Conservation (phyloP, 2,797 vertebrate species). For the Carduelis carduelis region DNA sequence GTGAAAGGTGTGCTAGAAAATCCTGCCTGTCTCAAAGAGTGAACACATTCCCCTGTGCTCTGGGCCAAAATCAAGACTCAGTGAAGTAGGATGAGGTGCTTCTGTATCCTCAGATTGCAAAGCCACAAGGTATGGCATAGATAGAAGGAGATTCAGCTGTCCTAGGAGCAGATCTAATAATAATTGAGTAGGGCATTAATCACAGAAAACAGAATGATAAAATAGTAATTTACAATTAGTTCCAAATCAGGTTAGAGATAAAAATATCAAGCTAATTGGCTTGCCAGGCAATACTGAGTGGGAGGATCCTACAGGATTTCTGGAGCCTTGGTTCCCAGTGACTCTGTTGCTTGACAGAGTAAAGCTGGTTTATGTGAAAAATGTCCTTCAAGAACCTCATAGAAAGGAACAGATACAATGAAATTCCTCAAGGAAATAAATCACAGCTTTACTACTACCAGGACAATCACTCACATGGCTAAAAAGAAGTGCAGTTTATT, state of each 20-base stretch:
- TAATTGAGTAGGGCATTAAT: conserved; percentile 56
- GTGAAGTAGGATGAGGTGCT: neutral
- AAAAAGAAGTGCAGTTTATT: neutral
- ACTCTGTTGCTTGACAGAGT: conserved; percentile 1
- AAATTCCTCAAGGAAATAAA: conserved; percentile 9
- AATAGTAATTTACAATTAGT: conserved; percentile 62
- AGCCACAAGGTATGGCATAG: neutral
- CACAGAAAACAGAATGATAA: conserved; percentile 62
- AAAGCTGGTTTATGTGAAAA: conserved; percentile 26
- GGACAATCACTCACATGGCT: neutral
- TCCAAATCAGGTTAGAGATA: conserved; percentile 68
- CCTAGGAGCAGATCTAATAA: conserved; percentile 46
- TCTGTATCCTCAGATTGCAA: neutral
- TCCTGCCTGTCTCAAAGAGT: neutral
- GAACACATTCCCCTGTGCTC: neutral
- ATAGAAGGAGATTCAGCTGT: neutral
- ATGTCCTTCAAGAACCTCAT: neutral
- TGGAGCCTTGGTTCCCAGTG: conserved; percentile 37
- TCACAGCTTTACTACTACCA: neutral
- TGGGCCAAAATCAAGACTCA: neutral
- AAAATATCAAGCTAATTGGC: conserved; percentile 67
- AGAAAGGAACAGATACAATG: neutral
- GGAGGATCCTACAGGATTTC: conserved; percentile 45
- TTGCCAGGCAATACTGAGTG: conserved; percentile 37
- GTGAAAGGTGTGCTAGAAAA: neutral